Percentiles rank a stretch among this genome's conserved stretches.
Evolutionary conservation across 2,797 vertebrate genomes (phyloP).

Genomic region (Netta rufina): DNA sequence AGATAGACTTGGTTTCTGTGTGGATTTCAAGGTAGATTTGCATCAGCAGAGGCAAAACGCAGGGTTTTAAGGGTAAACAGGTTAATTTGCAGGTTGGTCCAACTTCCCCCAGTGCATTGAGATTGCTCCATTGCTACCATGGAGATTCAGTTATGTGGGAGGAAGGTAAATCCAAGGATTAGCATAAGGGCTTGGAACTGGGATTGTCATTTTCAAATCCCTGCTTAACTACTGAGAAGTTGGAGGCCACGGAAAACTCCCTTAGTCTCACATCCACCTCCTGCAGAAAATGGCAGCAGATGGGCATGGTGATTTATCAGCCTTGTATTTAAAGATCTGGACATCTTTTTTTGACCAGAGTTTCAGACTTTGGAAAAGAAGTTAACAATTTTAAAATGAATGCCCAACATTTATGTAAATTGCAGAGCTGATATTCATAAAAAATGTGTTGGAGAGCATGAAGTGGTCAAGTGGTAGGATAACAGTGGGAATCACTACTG

Average conservation of each 20-base stretch:
- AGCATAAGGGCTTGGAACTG: not conserved
- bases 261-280: not conserved
- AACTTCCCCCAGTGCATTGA: not conserved
- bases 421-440: not conserved
- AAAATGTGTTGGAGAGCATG: not conserved
- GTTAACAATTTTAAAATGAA: not conserved
- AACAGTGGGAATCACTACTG: not conserved
- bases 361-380: not conserved
- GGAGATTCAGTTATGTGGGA: not conserved
- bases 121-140: not conserved
- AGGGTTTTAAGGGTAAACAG: not conserved
- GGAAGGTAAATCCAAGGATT: not conserved
- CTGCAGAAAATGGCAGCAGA: not conserved
- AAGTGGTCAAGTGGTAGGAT: not conserved
- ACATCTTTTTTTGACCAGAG: not conserved
- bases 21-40: not conserved
- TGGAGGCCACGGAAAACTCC: not conserved
- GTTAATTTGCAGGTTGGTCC: not conserved
- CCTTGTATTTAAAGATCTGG: not conserved
- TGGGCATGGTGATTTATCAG: not conserved
- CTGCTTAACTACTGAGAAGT: not conserved
- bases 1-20: not conserved
- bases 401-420: not conserved
- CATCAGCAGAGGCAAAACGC: not conserved
- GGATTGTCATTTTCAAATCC: not conserved